Evolutionary conservation across 2,113 vertebrate genomes (phyloP).

Genomic region (Centropus unirufus): DNA sequence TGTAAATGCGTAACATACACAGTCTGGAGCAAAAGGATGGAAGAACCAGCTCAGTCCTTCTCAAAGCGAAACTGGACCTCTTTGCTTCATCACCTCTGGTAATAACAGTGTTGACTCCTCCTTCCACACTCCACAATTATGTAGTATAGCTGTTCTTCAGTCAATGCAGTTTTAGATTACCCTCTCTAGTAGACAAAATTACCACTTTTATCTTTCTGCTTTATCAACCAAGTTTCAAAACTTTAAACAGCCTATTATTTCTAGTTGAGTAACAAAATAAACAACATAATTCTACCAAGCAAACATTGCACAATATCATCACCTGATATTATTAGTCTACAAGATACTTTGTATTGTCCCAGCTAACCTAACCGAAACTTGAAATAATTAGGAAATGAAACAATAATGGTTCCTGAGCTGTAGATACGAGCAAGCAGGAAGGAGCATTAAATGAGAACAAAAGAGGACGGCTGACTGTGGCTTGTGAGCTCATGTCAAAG

Average conservation of each 20-base stretch:
- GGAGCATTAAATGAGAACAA: background rate
- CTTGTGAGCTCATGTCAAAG: background rate
- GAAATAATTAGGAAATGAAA: background rate
- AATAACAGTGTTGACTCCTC: background rate
- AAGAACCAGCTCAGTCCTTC: background rate
- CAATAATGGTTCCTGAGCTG: background rate
- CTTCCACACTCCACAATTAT: background rate
- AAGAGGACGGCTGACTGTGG: background rate
- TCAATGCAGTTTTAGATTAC: background rate
- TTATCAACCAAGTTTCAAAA: constrained; percentile 32
- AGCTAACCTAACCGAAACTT: background rate
- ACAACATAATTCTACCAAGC: background rate
- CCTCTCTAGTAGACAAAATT: background rate
- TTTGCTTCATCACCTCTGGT: background rate
- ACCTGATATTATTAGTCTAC: background rate
- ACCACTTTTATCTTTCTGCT: constrained; percentile 11
- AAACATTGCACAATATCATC: constrained; percentile 1
- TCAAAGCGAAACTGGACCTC: background rate
- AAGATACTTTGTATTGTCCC: background rate
- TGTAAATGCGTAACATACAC: background rate
- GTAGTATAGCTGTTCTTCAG: background rate
- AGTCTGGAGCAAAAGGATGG: background rate
- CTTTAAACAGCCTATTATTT: constrained; percentile 8
- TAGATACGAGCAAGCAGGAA: background rate
- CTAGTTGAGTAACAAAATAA: constrained; percentile 41